A percentile compares a stretch with the other conserved stretches of the same genome.
phyloP scores from a whole-genome alignment of 2,888 invertebrate genomes.

The Drosophila imparisetae region DNA sequence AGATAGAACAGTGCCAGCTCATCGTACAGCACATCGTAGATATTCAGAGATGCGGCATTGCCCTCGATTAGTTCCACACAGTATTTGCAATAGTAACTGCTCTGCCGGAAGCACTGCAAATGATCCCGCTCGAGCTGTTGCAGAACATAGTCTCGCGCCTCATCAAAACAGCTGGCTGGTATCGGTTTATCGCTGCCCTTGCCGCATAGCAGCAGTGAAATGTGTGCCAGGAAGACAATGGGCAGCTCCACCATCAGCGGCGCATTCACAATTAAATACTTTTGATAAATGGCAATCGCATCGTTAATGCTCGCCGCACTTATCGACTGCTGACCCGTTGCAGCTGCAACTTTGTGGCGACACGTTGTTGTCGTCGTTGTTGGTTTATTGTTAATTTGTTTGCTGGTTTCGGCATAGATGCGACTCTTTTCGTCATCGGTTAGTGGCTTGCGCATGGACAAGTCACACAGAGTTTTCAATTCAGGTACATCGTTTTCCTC shows the following conservation, averaged over 20 bases:
- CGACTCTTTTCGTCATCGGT: slow-evolving; percentile 85
- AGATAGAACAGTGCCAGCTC: slow-evolving; percentile 96
- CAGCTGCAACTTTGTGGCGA: slow-evolving; percentile 28
- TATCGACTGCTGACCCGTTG: slow-evolving; percentile 45
- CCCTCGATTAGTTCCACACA: slow-evolving; percentile 91
- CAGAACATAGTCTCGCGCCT: slow-evolving; percentile 89
- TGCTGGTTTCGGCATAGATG: slow-evolving; percentile 83
- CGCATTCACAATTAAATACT: slow-evolving; percentile 83
- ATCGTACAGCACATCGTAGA: slow-evolving; percentile 95
- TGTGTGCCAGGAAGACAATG: slow-evolving; percentile 81
- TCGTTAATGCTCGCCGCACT: slow-evolving; percentile 81
- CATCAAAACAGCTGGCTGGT: slow-evolving; percentile 88
- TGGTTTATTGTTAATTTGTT: slow-evolving; percentile 64
- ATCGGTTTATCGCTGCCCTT: slow-evolving; percentile 63
- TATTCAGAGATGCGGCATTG: slow-evolving; percentile 81
- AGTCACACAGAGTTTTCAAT: slow-evolving; percentile 82
- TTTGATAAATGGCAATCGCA: slow-evolving; percentile 84
- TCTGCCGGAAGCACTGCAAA: slow-evolving; percentile 92
- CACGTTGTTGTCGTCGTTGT: not conserved
- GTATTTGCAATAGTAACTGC: slow-evolving; percentile 95
- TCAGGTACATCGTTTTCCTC: slow-evolving; percentile 82
- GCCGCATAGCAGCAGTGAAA: slow-evolving; percentile 82
- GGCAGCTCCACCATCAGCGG: slow-evolving; percentile 81
- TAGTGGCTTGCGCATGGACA: slow-evolving; percentile 84
- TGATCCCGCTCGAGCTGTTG: slow-evolving; percentile 90